These are phyloP conservation scores for Oreochromis tanganicae DNA, from an alignment of 2,113 vertebrate genomes.

Conservation along the genomic window DNA sequence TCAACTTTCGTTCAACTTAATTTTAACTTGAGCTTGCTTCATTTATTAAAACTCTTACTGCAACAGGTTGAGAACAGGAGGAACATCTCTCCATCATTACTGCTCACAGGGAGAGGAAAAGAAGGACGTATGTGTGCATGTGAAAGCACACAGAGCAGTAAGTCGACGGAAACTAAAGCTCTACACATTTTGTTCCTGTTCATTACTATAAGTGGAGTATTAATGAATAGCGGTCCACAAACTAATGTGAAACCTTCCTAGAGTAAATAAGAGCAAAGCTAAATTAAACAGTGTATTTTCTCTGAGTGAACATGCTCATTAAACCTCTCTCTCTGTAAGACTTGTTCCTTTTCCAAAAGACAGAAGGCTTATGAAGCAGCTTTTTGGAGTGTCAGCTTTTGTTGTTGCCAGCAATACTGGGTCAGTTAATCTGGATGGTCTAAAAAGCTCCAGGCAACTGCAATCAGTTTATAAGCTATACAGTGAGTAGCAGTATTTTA, in stretches of 20 bases:
- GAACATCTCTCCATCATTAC: not conserved
- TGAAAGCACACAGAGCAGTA: not conserved
- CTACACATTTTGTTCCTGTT: not conserved
- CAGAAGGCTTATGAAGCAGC: not conserved
- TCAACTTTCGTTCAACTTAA: not conserved
- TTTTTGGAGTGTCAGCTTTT: conserved; percentile 25
- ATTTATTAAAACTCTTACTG: not conserved
- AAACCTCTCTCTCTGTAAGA: not conserved
- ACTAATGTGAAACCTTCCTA: not conserved
- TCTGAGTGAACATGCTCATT: not conserved
- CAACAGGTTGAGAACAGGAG: not conserved
- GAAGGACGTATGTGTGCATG: not conserved
- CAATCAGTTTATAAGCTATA: not conserved
- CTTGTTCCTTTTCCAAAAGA: not conserved
- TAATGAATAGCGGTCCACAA: not conserved
- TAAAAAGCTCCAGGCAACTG: not conserved
- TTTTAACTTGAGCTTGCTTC: not conserved
- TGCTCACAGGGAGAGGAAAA: not conserved
- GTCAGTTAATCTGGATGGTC: conserved; percentile 19
- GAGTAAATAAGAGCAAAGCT: not conserved
- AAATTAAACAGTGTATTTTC: not conserved
- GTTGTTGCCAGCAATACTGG: conserved; percentile 9
- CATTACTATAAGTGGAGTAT: not conserved
- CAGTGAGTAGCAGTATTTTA: not conserved
- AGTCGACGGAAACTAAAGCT: not conserved